Conservation (phyloP, 2,888 invertebrate genomes). For the Sarcophaga carnaria region DNA sequence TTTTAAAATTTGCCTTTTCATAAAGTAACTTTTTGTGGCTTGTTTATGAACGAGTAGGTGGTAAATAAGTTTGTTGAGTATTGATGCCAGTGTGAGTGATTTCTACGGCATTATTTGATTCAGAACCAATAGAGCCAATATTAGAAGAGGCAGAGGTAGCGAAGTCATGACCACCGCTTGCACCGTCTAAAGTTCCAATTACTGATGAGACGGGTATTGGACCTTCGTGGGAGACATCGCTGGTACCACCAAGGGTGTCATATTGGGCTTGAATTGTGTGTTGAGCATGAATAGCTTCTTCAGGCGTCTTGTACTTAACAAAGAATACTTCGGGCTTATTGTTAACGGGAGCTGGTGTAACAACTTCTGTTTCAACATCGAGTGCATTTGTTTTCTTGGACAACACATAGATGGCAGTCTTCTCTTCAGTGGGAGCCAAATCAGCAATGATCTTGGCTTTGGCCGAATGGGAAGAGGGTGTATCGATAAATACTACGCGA, state of each 20-base stretch:
- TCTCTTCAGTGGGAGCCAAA: constrained; percentile 79
- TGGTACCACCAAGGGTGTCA: constrained; percentile 77
- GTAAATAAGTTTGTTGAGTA: constrained; percentile 73
- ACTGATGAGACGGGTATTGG: constrained; percentile 77
- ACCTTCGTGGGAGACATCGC: constrained; percentile 76
- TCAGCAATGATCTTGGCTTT: constrained; percentile 79
- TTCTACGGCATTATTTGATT: constrained; percentile 28
- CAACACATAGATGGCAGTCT: constrained; percentile 81
- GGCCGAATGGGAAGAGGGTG: constrained; percentile 77
- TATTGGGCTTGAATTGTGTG: constrained; percentile 80
- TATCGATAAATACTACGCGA: constrained; percentile 80
- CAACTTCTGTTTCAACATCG: constrained; percentile 78
- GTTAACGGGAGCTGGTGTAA: constrained; percentile 76
- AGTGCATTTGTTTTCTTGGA: constrained; percentile 78
- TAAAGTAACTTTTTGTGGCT: not conserved
- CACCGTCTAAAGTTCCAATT: constrained; percentile 75
- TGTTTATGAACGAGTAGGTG: constrained; percentile 63
- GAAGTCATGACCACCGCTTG: constrained; percentile 38
- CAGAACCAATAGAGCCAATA: constrained; percentile 17
- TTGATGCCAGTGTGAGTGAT: constrained; percentile 42
- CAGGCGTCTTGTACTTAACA: constrained; percentile 80
- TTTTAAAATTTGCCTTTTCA: too few species aligned
- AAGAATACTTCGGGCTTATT: constrained; percentile 81
- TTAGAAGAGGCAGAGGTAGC: not conserved
- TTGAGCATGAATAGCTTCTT: constrained; percentile 80